Base-by-base conservation (phyloP, 2,888 invertebrate species). In the Elgonia sp. region DNA sequence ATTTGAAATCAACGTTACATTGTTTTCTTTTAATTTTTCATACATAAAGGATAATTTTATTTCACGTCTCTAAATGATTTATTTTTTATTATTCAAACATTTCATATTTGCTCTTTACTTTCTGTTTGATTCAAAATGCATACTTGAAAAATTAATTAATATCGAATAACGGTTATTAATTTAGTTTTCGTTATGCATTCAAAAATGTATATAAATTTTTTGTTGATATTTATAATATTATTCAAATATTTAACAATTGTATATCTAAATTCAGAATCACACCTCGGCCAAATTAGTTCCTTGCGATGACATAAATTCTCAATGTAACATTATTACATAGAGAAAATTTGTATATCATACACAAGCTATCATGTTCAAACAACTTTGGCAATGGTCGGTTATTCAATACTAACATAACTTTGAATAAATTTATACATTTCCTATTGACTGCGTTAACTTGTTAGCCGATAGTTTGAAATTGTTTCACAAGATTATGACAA, bases 401-500 rank as follows among this genome's bases (percentile, higher is more conserved):
- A 75, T 62, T 75, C 46, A 62, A 42, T 46, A 73, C 39, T 73
- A 60, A 55, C 46, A 55, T 39, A 72, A 72, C 55, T 55, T 39
- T n/a, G 55, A 72, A 72, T 53, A 55, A 53, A 72, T 72, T 39
- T 55, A 60, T 57, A 60, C 40, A 73, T 20, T 73, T 57, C 55
- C 42, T 8, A 73, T 40, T 42, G 73, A 60, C 16, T 60, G 21
- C 20, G 60, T 73, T 73, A 60, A 73, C 42, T 73, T 73, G 42
- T 73, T 73, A 60, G 73, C 16, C 73, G 42, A 73, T 73, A 73
- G 73, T 73, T 60, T 0, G 20, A 21, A 60, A 73, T 60, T 57
- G 73, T 60, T 73, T 57, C 73, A 42, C 57, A 60, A 40, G 57
- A 75, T 46, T 60, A 75, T 29, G 62, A 62, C n/a, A 62, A 75